Conservation (phyloP, 2,113 vertebrate genomes). For the Empidonax alnorum region DNA sequence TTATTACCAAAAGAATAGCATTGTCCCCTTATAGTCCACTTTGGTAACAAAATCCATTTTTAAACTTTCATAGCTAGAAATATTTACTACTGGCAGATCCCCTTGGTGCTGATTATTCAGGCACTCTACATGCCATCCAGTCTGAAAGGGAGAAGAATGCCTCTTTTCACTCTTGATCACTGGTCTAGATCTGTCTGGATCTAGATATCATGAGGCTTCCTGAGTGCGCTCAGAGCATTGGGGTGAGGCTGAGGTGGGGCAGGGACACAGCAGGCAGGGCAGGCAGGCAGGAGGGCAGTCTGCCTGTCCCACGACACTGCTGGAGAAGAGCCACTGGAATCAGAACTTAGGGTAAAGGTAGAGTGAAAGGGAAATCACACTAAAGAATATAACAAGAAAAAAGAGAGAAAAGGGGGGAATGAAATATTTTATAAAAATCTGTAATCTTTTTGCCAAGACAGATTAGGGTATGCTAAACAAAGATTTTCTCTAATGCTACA, state of each 20-base stretch:
- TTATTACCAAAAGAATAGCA: background rate
- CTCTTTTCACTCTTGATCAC: background rate
- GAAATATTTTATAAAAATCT: background rate
- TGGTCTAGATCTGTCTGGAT: background rate
- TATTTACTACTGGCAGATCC: background rate
- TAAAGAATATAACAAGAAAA: background rate
- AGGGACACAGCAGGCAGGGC: background rate
- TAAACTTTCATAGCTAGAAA: background rate
- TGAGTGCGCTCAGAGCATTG: background rate
- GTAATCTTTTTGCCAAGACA: background rate
- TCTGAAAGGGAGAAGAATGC: background rate
- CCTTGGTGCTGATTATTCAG: background rate
- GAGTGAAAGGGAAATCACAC: background rate
- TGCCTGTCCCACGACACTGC: background rate
- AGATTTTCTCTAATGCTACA: background rate
- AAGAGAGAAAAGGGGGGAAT: background rate
- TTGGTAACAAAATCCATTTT: slow-evolving; percentile 1
- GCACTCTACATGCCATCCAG: background rate
- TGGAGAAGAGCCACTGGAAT: background rate
- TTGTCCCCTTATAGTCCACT: background rate
- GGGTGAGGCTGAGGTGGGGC: background rate
- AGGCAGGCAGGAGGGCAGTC: background rate
- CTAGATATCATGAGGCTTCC: background rate
- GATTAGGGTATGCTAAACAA: background rate
- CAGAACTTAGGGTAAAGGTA: background rate